Base-by-base conservation (phyloP, 1,140 invertebrate genomes). In the Aphidius ervi region DNA sequence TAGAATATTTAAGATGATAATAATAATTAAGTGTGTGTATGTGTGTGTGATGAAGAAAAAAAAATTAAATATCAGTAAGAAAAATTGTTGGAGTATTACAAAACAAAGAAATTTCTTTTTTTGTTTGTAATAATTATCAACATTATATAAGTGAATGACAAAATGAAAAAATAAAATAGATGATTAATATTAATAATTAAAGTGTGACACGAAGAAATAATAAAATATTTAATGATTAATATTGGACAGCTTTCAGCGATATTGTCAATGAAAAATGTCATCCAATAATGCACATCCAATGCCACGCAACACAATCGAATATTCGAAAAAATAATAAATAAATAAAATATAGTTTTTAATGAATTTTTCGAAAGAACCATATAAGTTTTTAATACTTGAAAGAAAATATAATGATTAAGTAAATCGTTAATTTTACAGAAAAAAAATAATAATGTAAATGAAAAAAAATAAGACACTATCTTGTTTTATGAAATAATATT, bases 61-160 rank as follows among this genome's bases (percentile, higher is more conserved):
- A 8, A 50, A 4, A 40, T 5, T 9, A 20, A 61, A 54, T 37
- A 46, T 55, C 46, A 37, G 50, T 46, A 52, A 60, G 16, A 61
- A 55, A 50, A 50, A 56, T 67, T 65, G 63, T 68, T 65, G 65
- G 60, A 58, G 62, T 65, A 64, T 71, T 67, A 62, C 16, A 70
- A 41, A 5, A 43, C 2, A 10, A 43, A 43, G 42, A 43, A 43
- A 43, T 43, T 67, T 62, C 62, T 63, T 70, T 41, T 70, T 68
- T 67, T 67, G 65, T 69, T 67, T 63, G 56, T 69, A 63, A 63
- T 69, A 62, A 64, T 67, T 61, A 63, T 65, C 63, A 54, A 66
- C 60, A 64, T 67, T 63, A 64, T 70, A 66, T 65, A 65, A 63
- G 55, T 46, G 58, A 31, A 31, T 31, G 23, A 31, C 4, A 20